Base-by-base conservation (phyloP, 2,888 invertebrate species). In the Monoplex corrugatus region DNA sequence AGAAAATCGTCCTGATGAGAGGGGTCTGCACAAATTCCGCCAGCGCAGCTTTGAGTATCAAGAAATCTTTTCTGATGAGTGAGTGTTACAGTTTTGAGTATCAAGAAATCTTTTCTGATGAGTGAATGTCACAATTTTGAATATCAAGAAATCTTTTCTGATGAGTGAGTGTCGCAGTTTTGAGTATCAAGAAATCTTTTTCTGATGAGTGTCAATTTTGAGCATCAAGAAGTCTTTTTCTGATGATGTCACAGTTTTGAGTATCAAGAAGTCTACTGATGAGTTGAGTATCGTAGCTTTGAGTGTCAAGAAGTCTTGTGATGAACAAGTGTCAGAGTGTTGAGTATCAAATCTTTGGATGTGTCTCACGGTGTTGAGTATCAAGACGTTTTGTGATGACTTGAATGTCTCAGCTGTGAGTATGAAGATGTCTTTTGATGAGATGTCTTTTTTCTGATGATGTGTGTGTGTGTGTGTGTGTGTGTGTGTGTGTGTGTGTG, bases 171-270 rank as follows among this genome's bases (percentile, higher is more conserved):
- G 28, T 28, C 19, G 72, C 13, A 13, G 68, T n/a, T n/a, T n/a
- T n/a, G n/a, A n/a, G n/a, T n/a, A n/a, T n/a, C 95, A 95, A 5
- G 95, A 95, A 28, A 96, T 96, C 86, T 91, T 96, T n/a, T n/a
- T 95, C 95, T 2, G 95, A 95, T 90, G 95, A 95, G 82, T 90
- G 94, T 91, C 45, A 90, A 90, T 57, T 89, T 90, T 87, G 91
- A 92, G 40, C 87, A 80, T 38, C 84, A 72, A n/a, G 90, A 90
- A 32, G 86, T 75, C 35, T n/a, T 90, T 86, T 45, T 82, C 90
- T 28, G 92, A 92, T 10, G 92, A 90, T 87, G 28, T 28, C 19
- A 35, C 13, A 13, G 68, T n/a, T n/a, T n/a, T n/a, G n/a, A n/a
- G n/a, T n/a, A n/a, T n/a, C n/a, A n/a, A n/a, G n/a, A n/a, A n/a